These are phyloP conservation scores for Hephaestus fuliginosus DNA, from an alignment of 2,797 vertebrate species.

Conservation along the genomic window DNA sequence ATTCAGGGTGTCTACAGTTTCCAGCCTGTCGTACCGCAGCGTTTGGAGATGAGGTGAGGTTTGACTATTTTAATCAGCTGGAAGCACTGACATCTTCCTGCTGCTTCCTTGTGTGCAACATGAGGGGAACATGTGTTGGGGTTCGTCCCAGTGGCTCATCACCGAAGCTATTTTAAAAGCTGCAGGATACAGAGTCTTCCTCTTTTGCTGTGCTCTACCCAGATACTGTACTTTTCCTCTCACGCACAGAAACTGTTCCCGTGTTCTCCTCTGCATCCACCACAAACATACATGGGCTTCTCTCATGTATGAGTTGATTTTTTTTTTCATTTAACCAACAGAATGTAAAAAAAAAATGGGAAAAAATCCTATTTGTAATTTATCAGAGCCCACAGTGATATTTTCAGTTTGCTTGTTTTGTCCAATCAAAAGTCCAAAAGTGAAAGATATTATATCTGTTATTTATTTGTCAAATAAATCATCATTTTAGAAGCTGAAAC, in stretches of 20 bases:
- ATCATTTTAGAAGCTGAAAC: background rate
- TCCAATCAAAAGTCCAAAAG: background rate
- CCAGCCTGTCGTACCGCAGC: background rate
- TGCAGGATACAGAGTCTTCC: conserved; percentile 43
- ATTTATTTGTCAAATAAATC: background rate
- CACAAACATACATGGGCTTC: background rate
- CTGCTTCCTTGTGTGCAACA: conserved; percentile 41
- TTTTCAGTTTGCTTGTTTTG: conserved; percentile 1
- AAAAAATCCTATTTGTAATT: background rate
- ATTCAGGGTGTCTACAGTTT: conserved; percentile 5
- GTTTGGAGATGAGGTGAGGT: conserved; percentile 3
- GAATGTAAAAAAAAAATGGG: background rate
- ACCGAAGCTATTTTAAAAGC: conserved; percentile 71
- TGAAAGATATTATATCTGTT: background rate
- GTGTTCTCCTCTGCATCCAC: background rate
- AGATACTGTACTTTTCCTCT: conserved; percentile 50
- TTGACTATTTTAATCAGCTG: background rate
- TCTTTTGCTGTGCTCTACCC: conserved; percentile 42
- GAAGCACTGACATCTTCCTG: conserved; percentile 52
- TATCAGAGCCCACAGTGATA: background rate
- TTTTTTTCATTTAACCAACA: background rate
- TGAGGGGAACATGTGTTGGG: conserved; percentile 37
- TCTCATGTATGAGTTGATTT: no score
- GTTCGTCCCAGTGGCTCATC: conserved; percentile 51
- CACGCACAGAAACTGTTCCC: background rate